Conservation (phyloP, 2,888 invertebrate genomes). For the Leptinotarsa peninsularis region DNA sequence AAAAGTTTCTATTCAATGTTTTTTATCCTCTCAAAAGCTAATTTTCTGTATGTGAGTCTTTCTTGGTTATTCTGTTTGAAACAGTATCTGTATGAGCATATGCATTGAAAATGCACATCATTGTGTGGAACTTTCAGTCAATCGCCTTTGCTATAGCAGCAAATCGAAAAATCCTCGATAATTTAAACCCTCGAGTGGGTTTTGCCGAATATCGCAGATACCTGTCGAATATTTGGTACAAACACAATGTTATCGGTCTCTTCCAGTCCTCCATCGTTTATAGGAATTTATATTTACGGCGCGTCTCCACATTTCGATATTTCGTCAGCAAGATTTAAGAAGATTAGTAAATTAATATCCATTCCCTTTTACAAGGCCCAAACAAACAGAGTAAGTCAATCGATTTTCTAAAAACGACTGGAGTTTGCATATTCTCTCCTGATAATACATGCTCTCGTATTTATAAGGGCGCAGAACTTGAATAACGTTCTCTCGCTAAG, state of each 20-base stretch:
- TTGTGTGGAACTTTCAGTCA: constrained; percentile 6
- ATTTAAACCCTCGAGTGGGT: constrained; percentile 3
- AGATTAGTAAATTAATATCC: constrained; percentile 56
- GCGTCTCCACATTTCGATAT: constrained; percentile 48
- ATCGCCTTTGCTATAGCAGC: constrained; percentile 21
- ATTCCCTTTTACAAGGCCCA: constrained; percentile 16
- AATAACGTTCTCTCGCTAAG: too few relatives aligned
- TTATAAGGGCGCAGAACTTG: too few relatives aligned
- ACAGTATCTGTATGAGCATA: background rate
- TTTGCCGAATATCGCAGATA: constrained; percentile 21
- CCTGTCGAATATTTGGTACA: constrained; percentile 24
- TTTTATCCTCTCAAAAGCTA: background rate
- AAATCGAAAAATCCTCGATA: constrained; percentile 21
- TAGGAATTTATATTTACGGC: constrained; percentile 48
- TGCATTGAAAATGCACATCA: background rate
- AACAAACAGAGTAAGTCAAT: constrained; percentile 5
- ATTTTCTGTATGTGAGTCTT: background rate
- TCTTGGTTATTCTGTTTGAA: background rate
- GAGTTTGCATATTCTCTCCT: constrained; percentile 8
- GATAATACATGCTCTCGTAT: too few relatives aligned
- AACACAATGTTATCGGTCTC: constrained; percentile 46
- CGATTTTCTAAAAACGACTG: constrained; percentile 6
- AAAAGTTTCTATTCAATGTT: too few relatives aligned
- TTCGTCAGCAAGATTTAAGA: constrained; percentile 55
- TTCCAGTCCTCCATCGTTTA: constrained; percentile 43